These are phyloP conservation scores for Lineus longissimus DNA, from an alignment of 1,140 invertebrate species.

Conservation along the genomic window DNA sequence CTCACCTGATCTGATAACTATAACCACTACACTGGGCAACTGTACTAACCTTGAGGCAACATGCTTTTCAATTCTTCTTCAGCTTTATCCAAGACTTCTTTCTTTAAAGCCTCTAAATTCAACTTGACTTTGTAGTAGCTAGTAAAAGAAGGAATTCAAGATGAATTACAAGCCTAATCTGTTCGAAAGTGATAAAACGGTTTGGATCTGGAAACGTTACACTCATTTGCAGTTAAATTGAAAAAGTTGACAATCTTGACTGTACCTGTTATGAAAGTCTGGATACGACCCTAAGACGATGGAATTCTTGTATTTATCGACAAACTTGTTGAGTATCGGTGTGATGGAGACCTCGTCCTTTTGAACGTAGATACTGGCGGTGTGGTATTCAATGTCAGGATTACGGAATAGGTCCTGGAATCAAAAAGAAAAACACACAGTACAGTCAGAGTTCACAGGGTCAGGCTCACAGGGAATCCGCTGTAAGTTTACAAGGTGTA, in stretches of 20 bases:
- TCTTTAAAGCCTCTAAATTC: slow-evolving; percentile 49
- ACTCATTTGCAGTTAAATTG: background rate
- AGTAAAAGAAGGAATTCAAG: slow-evolving; percentile 11
- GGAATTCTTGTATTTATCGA: slow-evolving; percentile 54
- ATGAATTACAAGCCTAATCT: no score
- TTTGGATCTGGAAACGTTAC: background rate
- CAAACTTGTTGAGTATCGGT: slow-evolving; percentile 57
- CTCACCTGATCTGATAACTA: no score
- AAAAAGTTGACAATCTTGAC: background rate
- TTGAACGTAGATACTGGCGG: slow-evolving; percentile 56
- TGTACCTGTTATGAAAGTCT: slow-evolving; percentile 55
- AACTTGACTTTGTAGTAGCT: slow-evolving; percentile 57
- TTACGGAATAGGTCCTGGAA: slow-evolving; percentile 45
- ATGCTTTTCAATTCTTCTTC: slow-evolving; percentile 30
- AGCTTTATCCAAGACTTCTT: slow-evolving; percentile 39
- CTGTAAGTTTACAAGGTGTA: no score
- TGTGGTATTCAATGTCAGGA: slow-evolving; percentile 47
- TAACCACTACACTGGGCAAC: no score
- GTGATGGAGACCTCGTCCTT: slow-evolving; percentile 61
- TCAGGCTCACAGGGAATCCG: no score
- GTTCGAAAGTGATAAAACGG: no score
- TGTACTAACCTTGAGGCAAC: slow-evolving; percentile 41
- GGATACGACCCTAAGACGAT: slow-evolving; percentile 71
- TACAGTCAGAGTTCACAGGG: no score
- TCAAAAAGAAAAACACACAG: background rate